Conservation (phyloP, 2,888 invertebrate species). For the Agrotis ipsilon region DNA sequence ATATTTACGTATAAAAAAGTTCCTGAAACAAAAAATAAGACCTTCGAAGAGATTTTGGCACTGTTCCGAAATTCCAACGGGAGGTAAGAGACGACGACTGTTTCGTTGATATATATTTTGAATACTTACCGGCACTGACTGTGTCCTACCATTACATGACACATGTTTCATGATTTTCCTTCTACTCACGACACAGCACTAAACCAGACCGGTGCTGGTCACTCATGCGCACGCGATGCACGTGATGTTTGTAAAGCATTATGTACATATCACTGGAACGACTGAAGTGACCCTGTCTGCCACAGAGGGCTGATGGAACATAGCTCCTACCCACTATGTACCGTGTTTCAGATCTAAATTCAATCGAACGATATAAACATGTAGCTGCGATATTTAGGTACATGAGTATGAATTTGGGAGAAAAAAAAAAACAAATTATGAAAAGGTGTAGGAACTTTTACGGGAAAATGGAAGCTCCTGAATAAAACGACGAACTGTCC, state of each 20-base stretch:
- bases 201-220: conserved; percentile 68
- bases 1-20: conserved; percentile 99
- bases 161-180: conserved; percentile 64
- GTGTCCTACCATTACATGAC: conserved; percentile 60
- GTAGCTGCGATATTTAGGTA: background rate
- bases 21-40: conserved; percentile 99
- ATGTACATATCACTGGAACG: conserved; percentile 56
- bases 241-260: conserved; percentile 63
- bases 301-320: conserved; percentile 27
- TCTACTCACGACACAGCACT: conserved; percentile 68
- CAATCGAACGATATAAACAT: background rate
- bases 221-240: conserved; percentile 84
- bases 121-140: conserved; percentile 63
- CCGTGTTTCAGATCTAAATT: conserved; percentile 36
- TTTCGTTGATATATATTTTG: conserved; percentile 37
- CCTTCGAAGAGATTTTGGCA: conserved; percentile 98
- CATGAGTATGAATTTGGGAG: background rate
- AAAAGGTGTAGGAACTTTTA: background rate
- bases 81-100: conserved; percentile 92
- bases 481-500: background rate
- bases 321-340: conserved; percentile 31
- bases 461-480: background rate
- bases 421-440: background rate
- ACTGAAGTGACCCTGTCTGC: conserved; percentile 27
- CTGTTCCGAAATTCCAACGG: conserved; percentile 97